These are phyloP conservation scores for Onthophagus sagittarius DNA, from an alignment of 2,888 invertebrate species.

Conservation along the genomic window DNA sequence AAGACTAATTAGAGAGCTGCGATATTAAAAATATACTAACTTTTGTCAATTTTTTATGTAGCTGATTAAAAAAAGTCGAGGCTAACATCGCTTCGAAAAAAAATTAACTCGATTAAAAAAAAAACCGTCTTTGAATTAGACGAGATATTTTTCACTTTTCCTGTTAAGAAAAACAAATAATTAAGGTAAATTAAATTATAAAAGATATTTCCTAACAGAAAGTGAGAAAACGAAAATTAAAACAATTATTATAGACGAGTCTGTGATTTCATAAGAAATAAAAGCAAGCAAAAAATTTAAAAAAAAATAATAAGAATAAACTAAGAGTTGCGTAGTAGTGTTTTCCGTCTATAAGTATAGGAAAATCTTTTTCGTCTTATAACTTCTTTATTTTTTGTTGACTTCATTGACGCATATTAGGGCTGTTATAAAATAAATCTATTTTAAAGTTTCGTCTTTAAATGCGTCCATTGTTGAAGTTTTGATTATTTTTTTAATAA, in stretches of 20 bases:
- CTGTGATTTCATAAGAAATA: not conserved
- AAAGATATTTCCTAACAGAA: no score
- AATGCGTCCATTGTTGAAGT: not conserved
- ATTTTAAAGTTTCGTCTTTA: not conserved
- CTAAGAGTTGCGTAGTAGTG: not conserved
- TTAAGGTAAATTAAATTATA: no score
- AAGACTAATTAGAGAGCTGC: slow-evolving; percentile 1
- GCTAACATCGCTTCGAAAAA: not conserved
- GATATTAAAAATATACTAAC: not conserved
- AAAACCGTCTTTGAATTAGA: not conserved
- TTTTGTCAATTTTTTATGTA: not conserved
- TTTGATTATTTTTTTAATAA: not conserved
- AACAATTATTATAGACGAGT: not conserved
- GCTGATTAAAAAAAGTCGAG: not conserved
- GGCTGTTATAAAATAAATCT: not conserved
- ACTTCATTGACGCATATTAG: not conserved
- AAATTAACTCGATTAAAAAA: not conserved
- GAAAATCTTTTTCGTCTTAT: not conserved
- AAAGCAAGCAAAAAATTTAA: not conserved
- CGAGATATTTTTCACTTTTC: not conserved
- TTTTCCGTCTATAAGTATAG: not conserved
- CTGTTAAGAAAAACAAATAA: no score
- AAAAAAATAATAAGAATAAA: not conserved
- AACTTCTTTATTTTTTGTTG: not conserved
- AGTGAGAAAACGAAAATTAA: not conserved